A percentile compares a stretch with the other conserved stretches of the same genome.
Conservation (phyloP, 2,797 vertebrate species). For the Chrosomus eos region DNA sequence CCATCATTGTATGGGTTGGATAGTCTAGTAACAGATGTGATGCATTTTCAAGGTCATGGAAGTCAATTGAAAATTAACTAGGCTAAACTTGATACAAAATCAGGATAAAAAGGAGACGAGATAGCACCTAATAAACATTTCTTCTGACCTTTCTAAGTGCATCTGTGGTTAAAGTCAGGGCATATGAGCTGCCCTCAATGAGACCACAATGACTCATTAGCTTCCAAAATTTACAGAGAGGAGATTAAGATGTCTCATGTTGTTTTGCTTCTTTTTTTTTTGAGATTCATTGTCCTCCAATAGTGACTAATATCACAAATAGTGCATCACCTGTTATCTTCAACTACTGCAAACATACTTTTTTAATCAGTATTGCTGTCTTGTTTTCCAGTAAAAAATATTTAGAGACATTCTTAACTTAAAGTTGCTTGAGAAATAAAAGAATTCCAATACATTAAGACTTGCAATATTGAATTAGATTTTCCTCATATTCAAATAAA, state of each 20-base stretch:
- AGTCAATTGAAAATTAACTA: conserved; percentile 10
- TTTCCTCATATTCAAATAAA: not conserved
- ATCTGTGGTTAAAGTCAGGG: conserved; percentile 27
- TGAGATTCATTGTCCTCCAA: not conserved
- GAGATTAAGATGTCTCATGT: not conserved
- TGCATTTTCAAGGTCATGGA: conserved; percentile 34
- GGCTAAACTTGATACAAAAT: not conserved
- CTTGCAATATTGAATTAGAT: not conserved
- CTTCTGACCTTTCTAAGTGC: conserved; percentile 21
- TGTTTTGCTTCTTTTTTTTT: not conserved
- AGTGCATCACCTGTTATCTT: not conserved
- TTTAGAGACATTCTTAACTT: not conserved
- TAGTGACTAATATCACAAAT: not conserved
- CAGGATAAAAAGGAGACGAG: not conserved
- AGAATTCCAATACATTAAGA: not conserved
- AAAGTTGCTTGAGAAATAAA: not conserved
- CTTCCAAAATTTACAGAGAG: too few relatives aligned
- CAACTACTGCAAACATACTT: not conserved
- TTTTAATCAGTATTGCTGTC: not conserved
- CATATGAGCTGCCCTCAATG: conserved; percentile 13
- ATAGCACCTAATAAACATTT: conserved; percentile 11
- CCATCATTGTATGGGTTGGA: not conserved
- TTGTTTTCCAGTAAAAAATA: not conserved
- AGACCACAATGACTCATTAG: conserved; percentile 33
- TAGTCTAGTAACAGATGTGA: conserved; percentile 5